phyloP scores from a whole-genome alignment of 2,113 vertebrate species.

The Numida meleagris region DNA sequence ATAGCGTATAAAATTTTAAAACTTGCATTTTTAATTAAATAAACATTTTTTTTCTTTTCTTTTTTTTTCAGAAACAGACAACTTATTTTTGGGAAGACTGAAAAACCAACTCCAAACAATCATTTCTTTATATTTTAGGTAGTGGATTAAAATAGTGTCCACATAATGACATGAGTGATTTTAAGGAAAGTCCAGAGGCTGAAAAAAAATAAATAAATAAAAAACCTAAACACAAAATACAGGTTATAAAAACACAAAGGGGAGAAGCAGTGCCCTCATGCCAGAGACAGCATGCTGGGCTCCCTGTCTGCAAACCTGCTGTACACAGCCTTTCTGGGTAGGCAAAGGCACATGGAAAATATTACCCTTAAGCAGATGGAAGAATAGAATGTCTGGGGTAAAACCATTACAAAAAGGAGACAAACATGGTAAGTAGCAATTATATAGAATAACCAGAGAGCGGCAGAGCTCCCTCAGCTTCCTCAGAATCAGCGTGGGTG shows the following conservation, averaged over 20 bases:
- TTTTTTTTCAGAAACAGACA: neutral
- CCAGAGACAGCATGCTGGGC: neutral
- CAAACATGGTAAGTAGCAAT: neutral
- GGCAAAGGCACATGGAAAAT: neutral
- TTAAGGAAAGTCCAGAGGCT: neutral
- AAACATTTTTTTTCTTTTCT: neutral
- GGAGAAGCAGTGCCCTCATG: neutral
- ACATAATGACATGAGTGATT: neutral
- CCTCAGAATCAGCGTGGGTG: accelerated
- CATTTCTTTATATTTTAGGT: neutral
- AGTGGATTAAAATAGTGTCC: neutral
- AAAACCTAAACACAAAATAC: neutral
- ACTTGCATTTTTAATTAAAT: neutral
- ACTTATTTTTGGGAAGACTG: neutral
- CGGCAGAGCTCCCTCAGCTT: accelerated
- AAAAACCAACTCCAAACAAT: neutral
- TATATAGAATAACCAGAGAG: neutral
- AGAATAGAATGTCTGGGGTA: neutral
- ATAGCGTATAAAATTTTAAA: neutral
- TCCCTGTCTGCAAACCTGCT: neutral
- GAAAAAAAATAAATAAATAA: neutral
- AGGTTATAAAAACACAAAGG: neutral
- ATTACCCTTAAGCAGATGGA: neutral
- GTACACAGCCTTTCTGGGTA: neutral
- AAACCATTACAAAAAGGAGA: neutral